A percentile compares a stretch with the other conserved stretches of the same genome.
Conservation (phyloP, 2,797 vertebrate genomes). For the Glossophaga mutica region DNA sequence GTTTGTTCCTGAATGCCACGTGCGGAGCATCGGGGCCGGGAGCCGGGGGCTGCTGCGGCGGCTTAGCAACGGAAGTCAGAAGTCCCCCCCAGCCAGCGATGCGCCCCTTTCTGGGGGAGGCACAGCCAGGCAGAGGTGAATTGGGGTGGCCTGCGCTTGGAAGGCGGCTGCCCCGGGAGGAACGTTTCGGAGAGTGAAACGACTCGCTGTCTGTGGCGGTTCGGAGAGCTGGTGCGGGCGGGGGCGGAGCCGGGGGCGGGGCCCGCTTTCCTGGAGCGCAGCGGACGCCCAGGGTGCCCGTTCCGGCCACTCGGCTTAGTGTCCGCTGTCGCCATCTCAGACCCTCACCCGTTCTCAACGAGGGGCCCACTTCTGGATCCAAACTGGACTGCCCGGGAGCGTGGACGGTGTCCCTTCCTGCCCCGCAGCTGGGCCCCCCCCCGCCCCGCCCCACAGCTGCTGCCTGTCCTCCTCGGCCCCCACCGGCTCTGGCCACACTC, state of each 20-base stretch:
- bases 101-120: too few relatives aligned
- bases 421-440: not conserved
- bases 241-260: too few relatives aligned
- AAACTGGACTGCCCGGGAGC: not conserved
- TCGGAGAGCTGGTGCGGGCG: not conserved
- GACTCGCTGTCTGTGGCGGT: not conserved
- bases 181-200: not conserved
- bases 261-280: rapidly evolving
- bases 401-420: not conserved
- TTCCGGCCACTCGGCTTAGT: too few relatives aligned
- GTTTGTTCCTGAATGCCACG: not conserved
- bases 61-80: not conserved
- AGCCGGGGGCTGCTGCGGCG: rapidly evolving
- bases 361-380: not conserved
- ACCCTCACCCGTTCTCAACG: rapidly evolving
- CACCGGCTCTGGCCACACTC: rapidly evolving
- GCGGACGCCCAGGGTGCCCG: not conserved
- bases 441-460: not conserved
- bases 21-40: not conserved
- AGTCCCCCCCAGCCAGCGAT: rapidly evolving
- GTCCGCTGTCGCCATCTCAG: rapidly evolving
- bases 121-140: rapidly evolving
- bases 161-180: rapidly evolving
- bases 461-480: rapidly evolving
- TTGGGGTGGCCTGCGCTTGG: not conserved